Evolutionary conservation across 2,113 vertebrate genomes (phyloP), one percentile per base, ranked within the genome.

Genomic region (Hassar affinis): DNA sequence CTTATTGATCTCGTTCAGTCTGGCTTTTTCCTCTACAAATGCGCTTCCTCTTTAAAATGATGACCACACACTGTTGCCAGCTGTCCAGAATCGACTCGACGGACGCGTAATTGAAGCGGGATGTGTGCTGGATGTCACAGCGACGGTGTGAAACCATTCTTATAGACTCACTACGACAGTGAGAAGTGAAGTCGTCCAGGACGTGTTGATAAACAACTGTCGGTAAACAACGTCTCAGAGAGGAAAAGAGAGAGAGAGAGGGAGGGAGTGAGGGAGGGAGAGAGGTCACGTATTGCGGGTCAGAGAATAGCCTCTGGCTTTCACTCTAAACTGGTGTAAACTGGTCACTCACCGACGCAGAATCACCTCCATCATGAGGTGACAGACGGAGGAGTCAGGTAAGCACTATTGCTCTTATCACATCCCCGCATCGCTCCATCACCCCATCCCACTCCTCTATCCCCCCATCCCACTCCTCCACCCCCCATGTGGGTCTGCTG

Each of bases 1-100:
- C 12, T 57, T 85, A 87, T 87, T 68, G 86, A 87, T 85, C 84
- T 80, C 51, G 68, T 71, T 75, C 79, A 30, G 69, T 14, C 52
- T 38, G 4, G 6, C 4, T 57, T 42, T 56, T 76, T 77, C 81
- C 22, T 80, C 59, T 52, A 27, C 77, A 52, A 78, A 78, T 27
- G 47, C 11, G 42, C 30, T 42, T 33, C 42, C 35, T 18, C 11
- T 79, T 79, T 66, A 79, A 79, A 79, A 79, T 12, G 76, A 78
- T 51, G 76, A 79, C 18, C 38, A n/a, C 72, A 45, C 25, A 54
- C 30, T 17, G 56, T n/a, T 30, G 42, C 64, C 85, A 80, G 38
- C 54, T 49, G 78, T 22, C 45, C 45, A 42, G 11, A 57, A 78
- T 78, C 14, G 47, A 77, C 62, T 45, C 20, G 33, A 77, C 18